Conservation (phyloP, 2,113 vertebrate genomes). For the Neoarius graeffei region DNA sequence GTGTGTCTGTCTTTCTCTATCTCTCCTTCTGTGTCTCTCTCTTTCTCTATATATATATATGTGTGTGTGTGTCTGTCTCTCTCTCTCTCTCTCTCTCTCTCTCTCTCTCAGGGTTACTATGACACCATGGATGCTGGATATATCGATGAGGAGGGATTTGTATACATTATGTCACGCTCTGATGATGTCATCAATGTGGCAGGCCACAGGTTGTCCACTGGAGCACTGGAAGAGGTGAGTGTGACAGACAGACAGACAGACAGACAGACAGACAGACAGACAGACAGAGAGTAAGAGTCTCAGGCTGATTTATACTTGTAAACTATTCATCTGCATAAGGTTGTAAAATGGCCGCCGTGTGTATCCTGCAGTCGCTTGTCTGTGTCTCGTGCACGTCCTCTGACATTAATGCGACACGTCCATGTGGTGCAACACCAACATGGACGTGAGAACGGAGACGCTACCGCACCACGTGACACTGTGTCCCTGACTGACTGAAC, state of each 20-base stretch:
- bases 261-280: too few relatives aligned
- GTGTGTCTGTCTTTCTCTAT: not conserved
- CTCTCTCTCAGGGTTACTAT: constrained; percentile 83
- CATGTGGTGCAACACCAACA: too few relatives aligned
- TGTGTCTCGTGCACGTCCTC: too few relatives aligned
- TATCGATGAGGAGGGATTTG: constrained; percentile 86
- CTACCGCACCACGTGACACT: too few relatives aligned
- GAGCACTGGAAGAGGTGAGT: constrained; percentile 90
- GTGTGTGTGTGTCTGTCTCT: not conserved
- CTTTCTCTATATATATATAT: too few relatives aligned
- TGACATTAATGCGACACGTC: too few relatives aligned
- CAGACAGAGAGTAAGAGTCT: not conserved
- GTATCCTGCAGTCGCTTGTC: too few relatives aligned
- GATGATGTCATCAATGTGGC: constrained; percentile 98
- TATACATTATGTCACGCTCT: constrained; percentile 92
- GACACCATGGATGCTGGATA: constrained; percentile 98
- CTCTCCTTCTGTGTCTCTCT: not conserved
- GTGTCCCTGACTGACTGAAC: too few relatives aligned
- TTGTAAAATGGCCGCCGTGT: too few relatives aligned
- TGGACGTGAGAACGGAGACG: too few relatives aligned
- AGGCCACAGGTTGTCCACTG: constrained; percentile 92
- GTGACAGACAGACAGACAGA: not conserved
- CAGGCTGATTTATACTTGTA: not conserved
- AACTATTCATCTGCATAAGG: too few relatives aligned
- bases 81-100: not conserved